Conservation (phyloP, 2,797 vertebrate genomes). For the Enteromius argenteus region DNA sequence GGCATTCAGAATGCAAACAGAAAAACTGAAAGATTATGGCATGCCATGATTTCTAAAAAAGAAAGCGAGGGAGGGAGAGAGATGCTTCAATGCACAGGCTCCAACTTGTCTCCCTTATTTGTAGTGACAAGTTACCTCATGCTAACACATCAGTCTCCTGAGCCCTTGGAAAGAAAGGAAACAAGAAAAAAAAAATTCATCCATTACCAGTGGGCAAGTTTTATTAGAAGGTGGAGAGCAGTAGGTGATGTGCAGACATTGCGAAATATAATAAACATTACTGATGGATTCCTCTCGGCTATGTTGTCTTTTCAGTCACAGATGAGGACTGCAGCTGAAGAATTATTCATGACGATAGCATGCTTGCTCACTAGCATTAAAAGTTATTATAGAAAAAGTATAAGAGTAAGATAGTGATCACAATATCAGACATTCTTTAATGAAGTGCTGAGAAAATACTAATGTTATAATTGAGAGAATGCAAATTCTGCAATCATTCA, state of each 20-base stretch:
- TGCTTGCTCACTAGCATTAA: conserved; percentile 69
- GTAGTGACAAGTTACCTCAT: conserved; percentile 56
- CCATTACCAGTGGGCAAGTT: conserved; percentile 60
- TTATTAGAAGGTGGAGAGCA: conserved; percentile 53
- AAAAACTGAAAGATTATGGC: conserved; percentile 28
- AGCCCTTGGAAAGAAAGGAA: conserved; percentile 52
- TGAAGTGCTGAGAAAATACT: background rate
- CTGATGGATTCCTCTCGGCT: conserved; percentile 65
- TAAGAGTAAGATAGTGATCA: background rate
- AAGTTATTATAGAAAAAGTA: conserved; percentile 44
- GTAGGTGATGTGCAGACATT: conserved; percentile 57
- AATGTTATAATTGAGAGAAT: background rate
- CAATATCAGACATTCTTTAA: background rate
- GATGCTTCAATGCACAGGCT: conserved; percentile 54
- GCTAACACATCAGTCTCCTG: conserved; percentile 59
- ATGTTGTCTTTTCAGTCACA: conserved; percentile 43
- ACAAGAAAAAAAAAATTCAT: conserved; percentile 47
- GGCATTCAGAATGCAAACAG: conserved; percentile 9
- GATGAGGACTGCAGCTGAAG: conserved; percentile 59
- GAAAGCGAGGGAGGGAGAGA: background rate
- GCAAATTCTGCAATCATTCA: background rate
- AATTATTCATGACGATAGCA: conserved; percentile 70
- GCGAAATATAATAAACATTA: conserved; percentile 63
- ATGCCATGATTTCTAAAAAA: conserved; percentile 11
- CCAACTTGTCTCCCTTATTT: conserved; percentile 58